Percentiles rank a stretch among this genome's conserved stretches.
Conservation (phyloP, 2,113 vertebrate genomes). For the Raphicerus campestris region DNA sequence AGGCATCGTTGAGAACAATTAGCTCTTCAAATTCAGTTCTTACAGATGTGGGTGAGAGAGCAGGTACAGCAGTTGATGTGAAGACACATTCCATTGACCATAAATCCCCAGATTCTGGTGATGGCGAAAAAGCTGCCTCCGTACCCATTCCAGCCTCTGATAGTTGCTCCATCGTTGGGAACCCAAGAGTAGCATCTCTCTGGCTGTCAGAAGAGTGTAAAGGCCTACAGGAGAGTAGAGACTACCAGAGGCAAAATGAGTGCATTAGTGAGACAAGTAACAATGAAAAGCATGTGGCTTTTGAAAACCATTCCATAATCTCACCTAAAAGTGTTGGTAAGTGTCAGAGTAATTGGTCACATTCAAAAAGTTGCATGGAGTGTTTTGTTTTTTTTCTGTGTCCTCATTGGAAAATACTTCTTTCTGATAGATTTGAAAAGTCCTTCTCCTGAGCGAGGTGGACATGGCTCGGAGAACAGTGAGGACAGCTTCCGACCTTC, state of each 20-base stretch:
- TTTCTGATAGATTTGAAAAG: slow-evolving; percentile 66
- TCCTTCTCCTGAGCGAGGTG: slow-evolving; percentile 55
- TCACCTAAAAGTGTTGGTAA: slow-evolving; percentile 76
- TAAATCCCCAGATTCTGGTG: background rate
- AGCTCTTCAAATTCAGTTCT: background rate
- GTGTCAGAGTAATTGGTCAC: slow-evolving; percentile 4
- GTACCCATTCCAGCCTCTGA: background rate
- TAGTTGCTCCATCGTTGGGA: slow-evolving; percentile 32
- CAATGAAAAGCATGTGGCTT: slow-evolving; percentile 76
- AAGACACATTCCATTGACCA: background rate
- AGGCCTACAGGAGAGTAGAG: slow-evolving; percentile 31
- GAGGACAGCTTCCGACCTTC: slow-evolving; percentile 91
- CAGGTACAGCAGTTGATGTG: background rate
- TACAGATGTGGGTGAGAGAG: background rate
- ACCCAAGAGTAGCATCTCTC: background rate
- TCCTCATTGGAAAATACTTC: slow-evolving; percentile 29
- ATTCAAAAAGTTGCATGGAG: background rate
- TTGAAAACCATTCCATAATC: slow-evolving; percentile 57
- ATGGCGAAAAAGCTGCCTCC: background rate
- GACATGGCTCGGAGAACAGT: slow-evolving; percentile 77
- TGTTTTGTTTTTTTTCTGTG: background rate
- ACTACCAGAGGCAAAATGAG: slow-evolving; percentile 28
- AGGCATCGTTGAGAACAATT: background rate
- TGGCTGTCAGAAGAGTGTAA: slow-evolving; percentile 37
- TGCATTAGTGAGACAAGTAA: background rate